Evolutionary conservation across 2,113 vertebrate species (phyloP).

Genomic region (Pipra filicauda): DNA sequence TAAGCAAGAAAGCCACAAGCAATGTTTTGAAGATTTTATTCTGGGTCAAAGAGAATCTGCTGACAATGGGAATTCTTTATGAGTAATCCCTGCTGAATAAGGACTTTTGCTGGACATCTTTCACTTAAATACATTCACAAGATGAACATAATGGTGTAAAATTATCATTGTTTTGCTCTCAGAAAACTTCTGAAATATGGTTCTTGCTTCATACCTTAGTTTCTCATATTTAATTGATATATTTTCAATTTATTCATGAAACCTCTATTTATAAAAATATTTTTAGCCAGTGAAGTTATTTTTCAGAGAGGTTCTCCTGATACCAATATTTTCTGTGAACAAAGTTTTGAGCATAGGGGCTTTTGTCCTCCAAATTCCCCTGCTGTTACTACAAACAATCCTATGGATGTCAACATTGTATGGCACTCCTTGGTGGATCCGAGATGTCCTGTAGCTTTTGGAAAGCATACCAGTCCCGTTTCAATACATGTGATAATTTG

Average conservation of each 20-base stretch:
- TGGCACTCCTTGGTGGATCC: neutral
- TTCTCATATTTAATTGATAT: neutral
- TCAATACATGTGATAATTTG: neutral
- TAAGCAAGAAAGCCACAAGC: neutral
- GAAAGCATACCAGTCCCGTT: neutral
- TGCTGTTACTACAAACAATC: neutral
- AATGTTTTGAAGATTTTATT: slow-evolving; percentile 3
- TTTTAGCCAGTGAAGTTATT: neutral
- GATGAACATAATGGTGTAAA: neutral
- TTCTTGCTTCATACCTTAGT: neutral
- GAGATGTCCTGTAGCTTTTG: neutral
- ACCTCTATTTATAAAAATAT: neutral
- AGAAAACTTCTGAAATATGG: neutral
- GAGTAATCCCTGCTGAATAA: neutral
- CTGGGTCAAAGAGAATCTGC: neutral
- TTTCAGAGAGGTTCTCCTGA: neutral
- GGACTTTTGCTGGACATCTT: neutral
- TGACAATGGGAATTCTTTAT: neutral
- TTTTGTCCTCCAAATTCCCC: neutral
- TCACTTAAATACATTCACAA: neutral
- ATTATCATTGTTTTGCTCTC: neutral
- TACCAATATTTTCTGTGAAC: neutral
- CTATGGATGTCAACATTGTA: neutral
- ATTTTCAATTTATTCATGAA: neutral
- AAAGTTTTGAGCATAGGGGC: neutral